A percentile compares a stretch with the other conserved stretches of the same genome.
These are phyloP conservation scores for Eremobia ochroleuca DNA, from an alignment of 2,888 invertebrate species.

Conservation along the genomic window DNA sequence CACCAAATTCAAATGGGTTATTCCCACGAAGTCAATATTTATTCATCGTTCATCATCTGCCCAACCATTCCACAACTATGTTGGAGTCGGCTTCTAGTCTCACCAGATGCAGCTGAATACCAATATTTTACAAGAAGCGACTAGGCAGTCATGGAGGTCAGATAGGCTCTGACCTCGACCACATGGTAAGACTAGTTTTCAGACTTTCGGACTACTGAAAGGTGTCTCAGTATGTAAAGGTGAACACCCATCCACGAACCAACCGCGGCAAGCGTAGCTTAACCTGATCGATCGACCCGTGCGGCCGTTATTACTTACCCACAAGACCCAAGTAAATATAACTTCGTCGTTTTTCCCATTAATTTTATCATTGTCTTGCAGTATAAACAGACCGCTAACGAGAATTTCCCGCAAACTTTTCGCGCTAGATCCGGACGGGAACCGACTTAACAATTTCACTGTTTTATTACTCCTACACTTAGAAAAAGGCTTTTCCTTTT, in stretches of 20 bases:
- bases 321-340: not conserved
- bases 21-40: not conserved
- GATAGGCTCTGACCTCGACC: too few species aligned
- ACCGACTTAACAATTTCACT: constrained; percentile 42
- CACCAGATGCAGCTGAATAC: too few species aligned
- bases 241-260: too few species aligned
- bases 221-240: too few species aligned
- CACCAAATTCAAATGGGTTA: not conserved
- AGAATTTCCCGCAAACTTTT: constrained; percentile 9
- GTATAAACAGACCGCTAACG: constrained; percentile 2
- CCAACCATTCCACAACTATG: too few species aligned
- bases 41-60: too few species aligned
- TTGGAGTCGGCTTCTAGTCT: too few species aligned
- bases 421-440: constrained; percentile 9
- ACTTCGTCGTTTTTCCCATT: not conserved
- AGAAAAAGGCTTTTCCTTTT: constrained; percentile 16
- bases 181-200: too few species aligned
- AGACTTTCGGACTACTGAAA: too few species aligned
- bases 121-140: too few species aligned
- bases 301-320: not conserved
- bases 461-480: constrained; percentile 11
- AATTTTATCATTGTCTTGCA: constrained; percentile 11
- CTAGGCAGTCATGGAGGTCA: too few species aligned
- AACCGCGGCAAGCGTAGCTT: too few species aligned
- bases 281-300: not conserved